phyloP scores from a whole-genome alignment of 2,888 invertebrate genomes.

The Lydus trimaculatus region DNA sequence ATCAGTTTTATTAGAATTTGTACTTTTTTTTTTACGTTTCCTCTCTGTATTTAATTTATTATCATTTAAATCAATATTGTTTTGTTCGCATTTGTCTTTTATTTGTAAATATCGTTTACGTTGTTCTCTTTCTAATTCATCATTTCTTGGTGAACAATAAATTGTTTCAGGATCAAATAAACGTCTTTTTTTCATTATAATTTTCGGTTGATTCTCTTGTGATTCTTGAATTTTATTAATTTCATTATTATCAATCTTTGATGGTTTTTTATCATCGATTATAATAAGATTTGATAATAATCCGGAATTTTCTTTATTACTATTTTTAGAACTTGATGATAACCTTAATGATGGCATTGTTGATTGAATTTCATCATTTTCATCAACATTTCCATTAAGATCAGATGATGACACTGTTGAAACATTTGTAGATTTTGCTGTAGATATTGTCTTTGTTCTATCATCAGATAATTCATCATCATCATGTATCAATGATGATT shows the following conservation, averaged over 20 bases:
- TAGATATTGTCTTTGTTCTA: background rate
- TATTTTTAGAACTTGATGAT: background rate
- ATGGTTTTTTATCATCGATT: background rate
- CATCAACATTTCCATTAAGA: background rate
- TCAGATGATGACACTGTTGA: background rate
- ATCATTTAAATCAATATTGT: background rate
- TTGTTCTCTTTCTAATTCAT: background rate
- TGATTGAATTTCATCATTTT: background rate
- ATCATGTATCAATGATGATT: too few relatives aligned
- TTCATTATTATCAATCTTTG: background rate
- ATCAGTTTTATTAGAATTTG: background rate
- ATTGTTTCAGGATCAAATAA: background rate
- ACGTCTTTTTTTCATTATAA: background rate
- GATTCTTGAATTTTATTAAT: background rate
- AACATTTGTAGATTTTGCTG: background rate
- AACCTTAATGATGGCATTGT: slow-evolving; percentile 19
- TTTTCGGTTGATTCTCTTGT: background rate
- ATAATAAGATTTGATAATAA: background rate
- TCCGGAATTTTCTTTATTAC: background rate
- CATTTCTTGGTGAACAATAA: background rate
- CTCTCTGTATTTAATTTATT: background rate
- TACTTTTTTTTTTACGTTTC: slow-evolving; percentile 5
- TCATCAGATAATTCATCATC: slow-evolving; percentile 5
- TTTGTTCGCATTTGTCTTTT: background rate
- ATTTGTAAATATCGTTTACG: background rate